Conservation (phyloP, 1,140 invertebrate genomes). For the Spodoptera litura region DNA sequence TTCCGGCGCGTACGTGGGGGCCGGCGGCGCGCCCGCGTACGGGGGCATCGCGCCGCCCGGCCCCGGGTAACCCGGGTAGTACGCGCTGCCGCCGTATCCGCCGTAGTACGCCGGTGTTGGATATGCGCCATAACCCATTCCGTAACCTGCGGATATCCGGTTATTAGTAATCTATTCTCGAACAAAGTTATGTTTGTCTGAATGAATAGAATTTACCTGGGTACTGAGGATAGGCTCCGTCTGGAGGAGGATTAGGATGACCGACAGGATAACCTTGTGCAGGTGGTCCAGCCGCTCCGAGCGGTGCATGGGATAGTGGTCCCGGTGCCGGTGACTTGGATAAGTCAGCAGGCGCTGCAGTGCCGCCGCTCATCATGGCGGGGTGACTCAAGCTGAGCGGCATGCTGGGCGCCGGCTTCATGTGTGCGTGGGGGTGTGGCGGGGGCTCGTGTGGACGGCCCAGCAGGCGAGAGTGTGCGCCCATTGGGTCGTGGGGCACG, state of each 20-base stretch:
- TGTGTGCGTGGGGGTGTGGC: constrained; percentile 42
- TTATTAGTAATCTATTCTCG: background rate
- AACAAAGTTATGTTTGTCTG: no score
- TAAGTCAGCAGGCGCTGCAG: constrained; percentile 45
- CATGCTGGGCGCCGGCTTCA: constrained; percentile 23
- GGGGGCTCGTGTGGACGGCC: constrained; percentile 55
- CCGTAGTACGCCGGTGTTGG: constrained; percentile 80
- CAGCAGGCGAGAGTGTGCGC: constrained; percentile 44
- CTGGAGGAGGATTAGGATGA: constrained; percentile 67
- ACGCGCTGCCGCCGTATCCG: constrained; percentile 74
- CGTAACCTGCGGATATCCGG: constrained; percentile 70
- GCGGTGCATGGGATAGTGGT: constrained; percentile 15
- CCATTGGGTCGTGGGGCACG: background rate
- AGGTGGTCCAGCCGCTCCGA: constrained; percentile 44
- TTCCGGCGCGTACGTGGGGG: constrained; percentile 65
- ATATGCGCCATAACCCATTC: constrained; percentile 77
- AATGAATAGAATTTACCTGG: constrained; percentile 64
- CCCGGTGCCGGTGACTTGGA: constrained; percentile 47
- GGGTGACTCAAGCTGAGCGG: constrained; percentile 41
- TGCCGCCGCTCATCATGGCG: constrained; percentile 49
- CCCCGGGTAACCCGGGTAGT: constrained; percentile 84
- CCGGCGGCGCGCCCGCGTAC: constrained; percentile 65
- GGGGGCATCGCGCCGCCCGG: constrained; percentile 68
- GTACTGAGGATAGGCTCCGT: constrained; percentile 72
- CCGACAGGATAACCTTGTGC: constrained; percentile 51